These are phyloP conservation scores for Callopanchax toddi DNA, from an alignment of 2,113 vertebrate genomes.

Conservation along the genomic window DNA sequence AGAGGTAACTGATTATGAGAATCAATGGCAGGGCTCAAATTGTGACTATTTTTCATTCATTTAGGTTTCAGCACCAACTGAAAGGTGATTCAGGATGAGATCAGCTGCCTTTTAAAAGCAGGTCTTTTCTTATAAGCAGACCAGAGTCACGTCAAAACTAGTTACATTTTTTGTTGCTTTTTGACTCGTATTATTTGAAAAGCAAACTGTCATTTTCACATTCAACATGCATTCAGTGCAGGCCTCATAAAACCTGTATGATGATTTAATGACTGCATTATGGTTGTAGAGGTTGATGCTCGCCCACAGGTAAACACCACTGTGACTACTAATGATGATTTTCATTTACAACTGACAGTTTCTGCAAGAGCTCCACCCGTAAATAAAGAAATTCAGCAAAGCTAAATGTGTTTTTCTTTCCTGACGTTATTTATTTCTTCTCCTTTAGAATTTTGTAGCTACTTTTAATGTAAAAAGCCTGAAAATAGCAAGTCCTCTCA, in stretches of 20 bases:
- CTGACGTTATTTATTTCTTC: conserved; percentile 58
- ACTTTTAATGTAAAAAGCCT: conserved; percentile 58
- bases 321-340: conserved; percentile 2
- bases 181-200: background rate
- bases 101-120: conserved; percentile 25
- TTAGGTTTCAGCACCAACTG: conserved; percentile 31
- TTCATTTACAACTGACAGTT: background rate
- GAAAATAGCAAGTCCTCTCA: conserved; percentile 39
- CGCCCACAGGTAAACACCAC: conserved; percentile 1
- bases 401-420: conserved; percentile 36
- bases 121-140: conserved; percentile 6
- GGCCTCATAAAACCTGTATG: background rate
- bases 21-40: conserved; percentile 31
- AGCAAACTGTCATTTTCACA: background rate
- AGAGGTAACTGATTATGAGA: conserved; percentile 40
- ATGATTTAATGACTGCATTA: conserved; percentile 1
- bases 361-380: conserved; percentile 22
- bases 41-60: conserved; percentile 48
- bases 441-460: conserved; percentile 31
- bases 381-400: conserved; percentile 27
- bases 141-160: background rate
- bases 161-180: conserved; percentile 1
- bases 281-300: background rate
- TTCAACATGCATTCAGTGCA: background rate
- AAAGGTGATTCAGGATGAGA: conserved; percentile 31